Base-by-base conservation (phyloP, 2,113 vertebrate species). In the Neolamprologus brichardi region DNA sequence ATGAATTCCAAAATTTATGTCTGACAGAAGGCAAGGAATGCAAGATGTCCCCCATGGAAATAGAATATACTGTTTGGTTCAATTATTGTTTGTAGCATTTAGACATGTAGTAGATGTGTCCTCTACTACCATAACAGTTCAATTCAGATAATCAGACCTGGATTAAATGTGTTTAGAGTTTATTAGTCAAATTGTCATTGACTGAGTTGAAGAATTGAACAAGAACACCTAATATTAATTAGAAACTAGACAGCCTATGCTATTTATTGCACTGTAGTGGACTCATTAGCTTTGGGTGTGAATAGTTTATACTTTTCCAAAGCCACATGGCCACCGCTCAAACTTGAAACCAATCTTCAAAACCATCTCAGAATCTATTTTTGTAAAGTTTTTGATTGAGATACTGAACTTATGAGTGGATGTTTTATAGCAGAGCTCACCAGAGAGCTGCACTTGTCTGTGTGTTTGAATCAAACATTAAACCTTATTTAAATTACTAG, bases 61-160 rank as follows among this genome's bases (percentile, higher is more conserved):
- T 8, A 10, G 34, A 72, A 9, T 44, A 18, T 75, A 46, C 1
- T 28, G 23, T 75, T 17, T 41, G 8, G 64, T 44, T 44, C 7
- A 41, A 3, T 72, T 44, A 44, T 44, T 72, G 37, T 44, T 44
- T 72, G 20, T 44, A 1, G 67, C 7, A 70, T 44, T 44, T 30
- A 77, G 44, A 77, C 70, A 49, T 30, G 41, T 6, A 75, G 70
- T 49, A 4, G 25, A 30, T 51, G 23, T 30, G 10, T 77, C 6
- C 72, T 77, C 25, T 0, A 18, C 23, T 7, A 49, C 41, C 15
- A 49, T 49, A 77, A 18, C 4, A n/a, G 15, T 72, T 72, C 0
- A 41, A 44, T 72, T 44, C 0, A 0, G 7, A 8, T 70, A 41
- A 70, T 75, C 1, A 46, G 67, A 75, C 4, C 23, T 18, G 2